Evolutionary conservation across 2,797 vertebrate genomes (phyloP), one percentile per base, ranked within the genome.

Genomic region (Aythya fuligula): DNA sequence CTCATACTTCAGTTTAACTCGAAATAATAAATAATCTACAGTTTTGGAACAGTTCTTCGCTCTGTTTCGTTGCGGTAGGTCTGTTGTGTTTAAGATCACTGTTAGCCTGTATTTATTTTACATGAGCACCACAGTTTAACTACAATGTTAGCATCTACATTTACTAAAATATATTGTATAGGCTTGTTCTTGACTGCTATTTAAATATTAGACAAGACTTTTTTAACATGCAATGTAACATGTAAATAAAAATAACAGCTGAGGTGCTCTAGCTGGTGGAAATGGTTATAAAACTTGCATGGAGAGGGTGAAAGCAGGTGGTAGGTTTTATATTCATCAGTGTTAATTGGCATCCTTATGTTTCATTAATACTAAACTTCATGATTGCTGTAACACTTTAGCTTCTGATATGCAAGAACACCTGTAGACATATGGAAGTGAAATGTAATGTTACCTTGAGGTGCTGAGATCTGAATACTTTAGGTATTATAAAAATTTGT

Each of bases 21-120:
- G 0, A 3, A n/a, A 4, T 32, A 57, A 20, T 41, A 32, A 3
- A 6, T 8, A 1, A 2, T 24, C 22, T 72, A 58, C 30, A 54
- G 7, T 66, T 62, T 32, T n/a, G 32, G 49, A 72, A 20, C 4
- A 28, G 18, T 41, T 92, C 18, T 69, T 69, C 20, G 15, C 11
- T 69, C 30, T 14, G 6, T 62, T 90, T 79, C 1, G 0, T 77
- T 82, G 43, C 30, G 13, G 18, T 70, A 62, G 8, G 16, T 65
- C 17, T 87, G 54, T 85, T 0, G 0, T 53, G 39, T 79, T 78
- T 58, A 24, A n/a, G 47, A 39, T 43, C 5, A 5, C 11, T 65
- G 10, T 75, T 69, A 45, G 43, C 43, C 43, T 45, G 43, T 45
- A 45, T 45, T 45, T 45, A 45, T 45, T 45, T 45, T 45, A 45